Conservation (phyloP, 1,140 invertebrate species). For the Octopus bimaculoides region DNA sequence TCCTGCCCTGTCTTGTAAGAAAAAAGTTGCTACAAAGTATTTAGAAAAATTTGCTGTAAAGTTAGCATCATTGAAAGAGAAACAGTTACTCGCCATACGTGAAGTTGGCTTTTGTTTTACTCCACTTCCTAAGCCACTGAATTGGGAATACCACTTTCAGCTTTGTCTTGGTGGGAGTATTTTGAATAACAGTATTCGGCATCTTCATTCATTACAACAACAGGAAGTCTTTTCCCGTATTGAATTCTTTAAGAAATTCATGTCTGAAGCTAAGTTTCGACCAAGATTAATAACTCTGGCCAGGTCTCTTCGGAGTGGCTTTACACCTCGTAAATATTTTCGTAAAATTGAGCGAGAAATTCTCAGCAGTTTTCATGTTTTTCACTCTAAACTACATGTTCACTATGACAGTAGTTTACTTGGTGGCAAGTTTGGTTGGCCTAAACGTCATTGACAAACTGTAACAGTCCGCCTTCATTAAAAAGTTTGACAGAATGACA, state of each 20-base stretch:
- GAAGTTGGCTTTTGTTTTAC: slow-evolving; percentile 33
- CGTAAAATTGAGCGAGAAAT: not conserved
- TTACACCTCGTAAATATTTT: slow-evolving; percentile 1
- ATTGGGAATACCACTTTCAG: not conserved
- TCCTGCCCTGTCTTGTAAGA: not conserved
- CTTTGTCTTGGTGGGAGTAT: not conserved
- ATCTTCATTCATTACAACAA: not conserved
- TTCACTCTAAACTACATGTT: not conserved
- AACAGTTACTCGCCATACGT: slow-evolving; percentile 22
- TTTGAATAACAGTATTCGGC: not conserved
- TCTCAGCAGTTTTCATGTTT: not conserved
- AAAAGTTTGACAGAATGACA: no score
- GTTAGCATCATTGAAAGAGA: slow-evolving; percentile 12
- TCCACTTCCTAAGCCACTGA: slow-evolving; percentile 26
- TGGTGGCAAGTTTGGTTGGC: not conserved
- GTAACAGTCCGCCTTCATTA: no score
- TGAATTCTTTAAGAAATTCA: not conserved
- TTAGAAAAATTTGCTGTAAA: slow-evolving; percentile 13
- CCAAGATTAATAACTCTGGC: not conserved
- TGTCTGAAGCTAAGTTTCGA: not conserved
- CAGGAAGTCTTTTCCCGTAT: not conserved
- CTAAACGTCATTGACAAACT: not conserved
- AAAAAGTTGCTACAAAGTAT: not conserved
- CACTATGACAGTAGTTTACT: not conserved
- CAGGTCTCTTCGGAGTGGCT: not conserved